Conservation (phyloP, 2,888 invertebrate genomes). For the Aphodius granarius region DNA sequence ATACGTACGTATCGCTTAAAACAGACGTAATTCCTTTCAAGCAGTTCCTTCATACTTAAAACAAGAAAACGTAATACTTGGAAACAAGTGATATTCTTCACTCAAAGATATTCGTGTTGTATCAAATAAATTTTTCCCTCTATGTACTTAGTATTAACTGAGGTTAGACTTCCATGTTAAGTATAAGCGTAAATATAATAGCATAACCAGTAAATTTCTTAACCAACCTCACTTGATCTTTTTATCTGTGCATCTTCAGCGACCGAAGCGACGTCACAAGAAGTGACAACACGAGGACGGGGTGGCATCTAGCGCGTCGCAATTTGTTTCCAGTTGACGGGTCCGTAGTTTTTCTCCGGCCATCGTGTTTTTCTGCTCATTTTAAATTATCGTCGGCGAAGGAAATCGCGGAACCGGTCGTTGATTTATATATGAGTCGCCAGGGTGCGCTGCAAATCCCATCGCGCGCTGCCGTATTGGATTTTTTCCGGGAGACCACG, state of each 20-base stretch:
- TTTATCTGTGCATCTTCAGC: neutral
- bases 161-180: too few species aligned
- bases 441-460: neutral
- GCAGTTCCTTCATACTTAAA: too few species aligned
- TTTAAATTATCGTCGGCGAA: neutral
- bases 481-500: neutral
- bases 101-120: too few species aligned
- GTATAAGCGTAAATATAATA: too few species aligned
- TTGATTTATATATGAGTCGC: neutral
- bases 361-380: neutral
- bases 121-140: too few species aligned
- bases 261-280: neutral
- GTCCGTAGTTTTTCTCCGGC: neutral
- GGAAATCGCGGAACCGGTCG: neutral
- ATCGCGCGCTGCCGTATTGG: neutral
- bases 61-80: too few species aligned
- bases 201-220: neutral
- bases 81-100: too few species aligned
- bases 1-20: too few species aligned
- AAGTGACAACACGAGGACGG: neutral
- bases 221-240: neutral
- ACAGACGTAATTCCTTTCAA: too few species aligned
- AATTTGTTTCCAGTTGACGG: neutral
- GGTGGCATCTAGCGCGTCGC: neutral
- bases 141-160: too few species aligned